Percentiles rank a stretch among this genome's conserved stretches.
These are phyloP conservation scores for Parelbella ahira DNA, from an alignment of 2,888 invertebrate genomes.

Conservation along the genomic window DNA sequence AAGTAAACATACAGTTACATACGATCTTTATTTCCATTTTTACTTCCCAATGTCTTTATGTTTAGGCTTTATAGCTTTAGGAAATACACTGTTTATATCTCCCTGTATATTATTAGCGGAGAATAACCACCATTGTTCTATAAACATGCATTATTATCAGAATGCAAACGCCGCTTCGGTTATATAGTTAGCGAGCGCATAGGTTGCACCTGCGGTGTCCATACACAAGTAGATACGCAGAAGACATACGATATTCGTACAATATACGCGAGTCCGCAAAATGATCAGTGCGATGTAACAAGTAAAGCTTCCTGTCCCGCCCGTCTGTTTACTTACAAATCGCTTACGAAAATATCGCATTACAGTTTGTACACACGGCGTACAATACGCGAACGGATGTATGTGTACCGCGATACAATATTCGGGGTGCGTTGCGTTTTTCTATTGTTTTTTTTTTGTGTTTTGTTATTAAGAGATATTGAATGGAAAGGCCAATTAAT, in stretches of 20 bases:
- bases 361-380: constrained; percentile 51
- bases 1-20: too few species aligned
- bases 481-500: constrained; percentile 76
- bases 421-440: constrained; percentile 51
- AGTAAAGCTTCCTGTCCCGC: constrained; percentile 74
- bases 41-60: too few species aligned
- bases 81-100: too few species aligned
- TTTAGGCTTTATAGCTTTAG: not conserved
- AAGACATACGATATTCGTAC: constrained; percentile 42
- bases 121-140: too few species aligned
- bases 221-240: constrained; percentile 42
- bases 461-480: constrained; percentile 54
- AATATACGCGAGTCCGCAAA: constrained; percentile 49
- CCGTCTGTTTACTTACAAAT: constrained; percentile 71
- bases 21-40: not conserved
- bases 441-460: too few species aligned
- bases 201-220: constrained; percentile 41
- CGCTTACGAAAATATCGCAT: constrained; percentile 70
- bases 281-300: constrained; percentile 60
- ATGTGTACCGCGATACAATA: constrained; percentile 52
- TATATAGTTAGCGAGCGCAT: constrained; percentile 30
- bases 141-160: constrained; percentile 19
- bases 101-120: too few species aligned
- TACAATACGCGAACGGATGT: constrained; percentile 54
- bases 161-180: constrained; percentile 33